Percentiles rank a stretch among this genome's conserved stretches.
Evolutionary conservation across 1,140 invertebrate species (phyloP).

Genomic region (Charaxes varanes): DNA sequence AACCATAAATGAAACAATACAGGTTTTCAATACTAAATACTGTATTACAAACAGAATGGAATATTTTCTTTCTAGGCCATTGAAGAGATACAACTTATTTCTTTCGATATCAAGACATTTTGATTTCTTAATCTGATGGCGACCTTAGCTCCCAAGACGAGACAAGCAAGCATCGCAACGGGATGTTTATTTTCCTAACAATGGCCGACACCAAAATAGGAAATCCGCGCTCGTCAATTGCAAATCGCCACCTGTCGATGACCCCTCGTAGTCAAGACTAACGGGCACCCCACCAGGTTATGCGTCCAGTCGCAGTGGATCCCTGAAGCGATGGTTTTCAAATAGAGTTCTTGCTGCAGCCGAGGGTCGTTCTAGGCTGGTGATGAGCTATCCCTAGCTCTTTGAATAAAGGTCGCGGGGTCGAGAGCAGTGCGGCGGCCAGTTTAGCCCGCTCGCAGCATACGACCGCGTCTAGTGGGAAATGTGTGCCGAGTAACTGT

Average conservation of each 20-base stretch:
- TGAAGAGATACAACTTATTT: neutral
- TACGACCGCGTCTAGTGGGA: slow-evolving; percentile 29
- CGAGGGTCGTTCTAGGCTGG: slow-evolving; percentile 29
- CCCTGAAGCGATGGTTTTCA: slow-evolving; percentile 16
- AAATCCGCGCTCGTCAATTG: slow-evolving; percentile 57
- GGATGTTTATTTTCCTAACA: slow-evolving; percentile 51
- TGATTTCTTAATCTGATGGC: no score
- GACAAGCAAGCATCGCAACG: slow-evolving; percentile 45
- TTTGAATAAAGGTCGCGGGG: slow-evolving; percentile 67
- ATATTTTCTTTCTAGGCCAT: slow-evolving; percentile 1
- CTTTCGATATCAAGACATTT: slow-evolving; percentile 21
- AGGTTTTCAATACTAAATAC: slow-evolving; percentile 4
- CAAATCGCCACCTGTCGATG: slow-evolving; percentile 68
- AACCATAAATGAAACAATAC: slow-evolving; percentile 5
- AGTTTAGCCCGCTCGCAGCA: slow-evolving; percentile 43
- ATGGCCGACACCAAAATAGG: slow-evolving; percentile 63
- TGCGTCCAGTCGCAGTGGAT: slow-evolving; percentile 29
- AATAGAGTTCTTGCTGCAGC: slow-evolving; percentile 8
- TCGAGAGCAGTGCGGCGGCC: slow-evolving; percentile 51
- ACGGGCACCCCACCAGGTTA: slow-evolving; percentile 47
- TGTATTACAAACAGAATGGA: no score
- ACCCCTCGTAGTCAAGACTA: slow-evolving; percentile 43
- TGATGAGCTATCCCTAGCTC: slow-evolving; percentile 33
- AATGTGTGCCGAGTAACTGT: slow-evolving; percentile 67
- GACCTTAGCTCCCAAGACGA: no score